These are phyloP conservation scores for Orthosia gothica DNA, from an alignment of 2,888 invertebrate genomes.

Conservation along the genomic window DNA sequence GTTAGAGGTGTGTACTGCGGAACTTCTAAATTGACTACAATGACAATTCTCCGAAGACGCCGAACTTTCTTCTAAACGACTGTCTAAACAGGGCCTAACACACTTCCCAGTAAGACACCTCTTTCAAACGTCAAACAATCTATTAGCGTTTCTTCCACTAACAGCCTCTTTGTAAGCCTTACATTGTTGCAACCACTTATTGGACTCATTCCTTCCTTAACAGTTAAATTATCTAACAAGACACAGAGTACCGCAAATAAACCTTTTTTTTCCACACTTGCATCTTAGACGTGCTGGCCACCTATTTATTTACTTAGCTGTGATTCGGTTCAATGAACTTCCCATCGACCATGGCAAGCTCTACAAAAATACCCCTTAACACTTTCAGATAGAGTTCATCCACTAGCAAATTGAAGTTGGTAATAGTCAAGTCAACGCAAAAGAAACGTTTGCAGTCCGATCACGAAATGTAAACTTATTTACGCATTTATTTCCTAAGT, in stretches of 20 bases:
- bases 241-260: conserved; percentile 72
- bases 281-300: conserved; percentile 75
- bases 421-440: conserved; percentile 31
- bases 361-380: conserved; percentile 59
- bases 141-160: conserved; percentile 31
- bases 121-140: conserved; percentile 23
- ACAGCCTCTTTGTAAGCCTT: conserved; percentile 34
- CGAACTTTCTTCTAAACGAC: conserved; percentile 6
- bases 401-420: conserved; percentile 45
- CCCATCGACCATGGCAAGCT: conserved; percentile 42
- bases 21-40: conserved; percentile 31
- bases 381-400: neutral
- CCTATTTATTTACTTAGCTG: conserved; percentile 86
- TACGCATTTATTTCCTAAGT: conserved; percentile 64
- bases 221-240: conserved; percentile 75
- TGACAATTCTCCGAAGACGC: conserved; percentile 14
- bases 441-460: conserved; percentile 51
- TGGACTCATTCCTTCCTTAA: conserved; percentile 53
- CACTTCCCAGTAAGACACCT: conserved; percentile 20
- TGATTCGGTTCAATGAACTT: conserved; percentile 84
- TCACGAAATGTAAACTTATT: conserved; percentile 64
- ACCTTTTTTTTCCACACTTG: conserved; percentile 76
- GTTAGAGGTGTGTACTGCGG: neutral
- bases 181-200: conserved; percentile 45
- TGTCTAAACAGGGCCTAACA: neutral